A percentile compares a stretch with the other conserved stretches of the same genome.
Conservation (phyloP, 92 coral and sea anemone genomes). For the Bergia sp. region DNA sequence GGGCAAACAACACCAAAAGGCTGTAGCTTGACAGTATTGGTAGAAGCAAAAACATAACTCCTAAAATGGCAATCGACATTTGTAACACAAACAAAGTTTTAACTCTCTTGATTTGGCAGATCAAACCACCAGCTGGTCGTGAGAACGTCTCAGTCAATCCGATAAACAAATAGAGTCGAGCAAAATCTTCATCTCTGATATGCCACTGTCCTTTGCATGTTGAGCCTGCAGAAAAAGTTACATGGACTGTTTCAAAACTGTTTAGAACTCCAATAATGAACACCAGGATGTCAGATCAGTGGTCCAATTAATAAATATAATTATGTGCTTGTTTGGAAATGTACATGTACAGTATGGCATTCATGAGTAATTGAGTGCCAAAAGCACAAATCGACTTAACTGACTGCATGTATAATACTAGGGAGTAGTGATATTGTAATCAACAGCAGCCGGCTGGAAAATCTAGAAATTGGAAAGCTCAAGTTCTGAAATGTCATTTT, state of each 20-base stretch:
- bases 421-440: too few species aligned
- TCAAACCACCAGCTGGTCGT: slow-evolving; percentile 9
- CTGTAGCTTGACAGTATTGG: slow-evolving; percentile 10
- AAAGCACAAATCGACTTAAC: too few species aligned
- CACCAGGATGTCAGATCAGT: too few species aligned
- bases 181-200: not conserved
- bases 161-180: slow-evolving; percentile 2
- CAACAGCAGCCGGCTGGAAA: too few species aligned
- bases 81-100: not conserved
- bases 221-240: slow-evolving; percentile 11
- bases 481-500: too few species aligned
- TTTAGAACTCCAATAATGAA: too few species aligned
- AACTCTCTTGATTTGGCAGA: slow-evolving; percentile 5
- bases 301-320: too few species aligned
- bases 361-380: too few species aligned
- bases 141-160: slow-evolving; percentile 7
- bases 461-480: too few species aligned
- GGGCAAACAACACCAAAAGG: slow-evolving; percentile 12
- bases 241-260: not conserved
- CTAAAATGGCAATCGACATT: not conserved
- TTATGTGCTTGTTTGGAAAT: too few species aligned
- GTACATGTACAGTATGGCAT: too few species aligned
- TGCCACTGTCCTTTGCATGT: slow-evolving; percentile 20
- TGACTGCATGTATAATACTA: too few species aligned
- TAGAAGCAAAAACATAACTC: not conserved